Conservation (phyloP, 1,140 invertebrate genomes). For the Tetraneura akinire region DNA sequence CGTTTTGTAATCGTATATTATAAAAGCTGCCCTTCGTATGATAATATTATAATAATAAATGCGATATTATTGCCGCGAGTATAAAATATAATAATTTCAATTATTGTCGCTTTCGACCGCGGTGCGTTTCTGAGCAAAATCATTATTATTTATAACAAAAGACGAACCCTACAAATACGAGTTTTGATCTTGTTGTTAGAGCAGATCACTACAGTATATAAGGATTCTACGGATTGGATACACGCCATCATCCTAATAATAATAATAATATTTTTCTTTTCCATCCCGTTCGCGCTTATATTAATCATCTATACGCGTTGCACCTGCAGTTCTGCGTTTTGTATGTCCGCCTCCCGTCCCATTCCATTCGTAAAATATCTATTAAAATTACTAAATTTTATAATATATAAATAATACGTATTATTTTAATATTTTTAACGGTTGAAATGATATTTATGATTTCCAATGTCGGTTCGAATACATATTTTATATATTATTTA, state of each 20-base stretch:
- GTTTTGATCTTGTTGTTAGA: slow-evolving; percentile 3
- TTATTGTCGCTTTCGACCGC: background rate
- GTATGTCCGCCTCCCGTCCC: too few species aligned
- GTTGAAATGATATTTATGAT: too few species aligned
- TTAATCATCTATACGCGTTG: background rate
- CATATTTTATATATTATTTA: too few species aligned
- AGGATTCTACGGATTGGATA: too few species aligned
- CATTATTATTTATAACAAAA: background rate
- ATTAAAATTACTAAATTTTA: too few species aligned
- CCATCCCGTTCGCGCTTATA: background rate
- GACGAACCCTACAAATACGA: background rate
- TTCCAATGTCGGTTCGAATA: too few species aligned
- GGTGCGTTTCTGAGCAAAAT: background rate
- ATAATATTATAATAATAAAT: background rate
- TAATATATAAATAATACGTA: too few species aligned
- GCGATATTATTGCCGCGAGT: background rate
- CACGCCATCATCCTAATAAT: too few species aligned
- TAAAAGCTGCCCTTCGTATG: too few species aligned
- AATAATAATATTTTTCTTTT: background rate
- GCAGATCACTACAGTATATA: background rate
- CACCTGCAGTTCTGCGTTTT: slow-evolving; percentile 10
- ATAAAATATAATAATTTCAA: background rate
- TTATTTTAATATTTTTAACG: too few species aligned
- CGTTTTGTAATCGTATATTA: background rate
- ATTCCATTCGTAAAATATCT: too few species aligned